A percentile compares a stretch with the other conserved stretches of the same genome.
Conservation (phyloP, 2,113 vertebrate genomes). For the Cichladusa arquata region DNA sequence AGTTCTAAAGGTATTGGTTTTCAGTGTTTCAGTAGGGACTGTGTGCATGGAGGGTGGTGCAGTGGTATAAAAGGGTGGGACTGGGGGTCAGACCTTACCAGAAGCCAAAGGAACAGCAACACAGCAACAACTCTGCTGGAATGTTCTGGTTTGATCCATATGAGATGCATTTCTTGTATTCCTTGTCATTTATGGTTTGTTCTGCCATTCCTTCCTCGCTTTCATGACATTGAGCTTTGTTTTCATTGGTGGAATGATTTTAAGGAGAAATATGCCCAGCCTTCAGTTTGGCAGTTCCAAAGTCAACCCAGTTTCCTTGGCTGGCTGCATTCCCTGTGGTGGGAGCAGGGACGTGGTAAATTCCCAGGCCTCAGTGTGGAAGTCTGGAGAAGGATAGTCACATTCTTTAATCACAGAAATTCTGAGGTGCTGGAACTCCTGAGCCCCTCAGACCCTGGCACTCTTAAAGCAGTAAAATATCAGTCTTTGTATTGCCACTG, state of each 20-base stretch:
- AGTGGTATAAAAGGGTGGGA: not conserved
- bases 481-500: not conserved
- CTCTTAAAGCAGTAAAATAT: not conserved
- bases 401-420: not conserved
- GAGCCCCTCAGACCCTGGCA: not conserved
- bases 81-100: not conserved
- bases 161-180: not conserved
- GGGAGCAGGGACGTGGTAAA: not conserved
- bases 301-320: not conserved
- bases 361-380: not conserved
- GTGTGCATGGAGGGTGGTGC: not conserved
- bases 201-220: not conserved
- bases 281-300: not conserved
- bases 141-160: not conserved
- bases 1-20: conserved; percentile 89
- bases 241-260: not conserved
- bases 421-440: not conserved
- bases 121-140: not conserved
- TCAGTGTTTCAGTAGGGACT: not conserved
- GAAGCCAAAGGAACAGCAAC: not conserved
- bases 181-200: not conserved
- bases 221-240: not conserved
- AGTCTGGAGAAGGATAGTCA: not conserved
- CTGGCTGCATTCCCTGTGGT: not conserved
- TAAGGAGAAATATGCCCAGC: not conserved